These are phyloP conservation scores for Sepiola atlantica DNA, from an alignment of 2,888 invertebrate genomes.

Conservation along the genomic window DNA sequence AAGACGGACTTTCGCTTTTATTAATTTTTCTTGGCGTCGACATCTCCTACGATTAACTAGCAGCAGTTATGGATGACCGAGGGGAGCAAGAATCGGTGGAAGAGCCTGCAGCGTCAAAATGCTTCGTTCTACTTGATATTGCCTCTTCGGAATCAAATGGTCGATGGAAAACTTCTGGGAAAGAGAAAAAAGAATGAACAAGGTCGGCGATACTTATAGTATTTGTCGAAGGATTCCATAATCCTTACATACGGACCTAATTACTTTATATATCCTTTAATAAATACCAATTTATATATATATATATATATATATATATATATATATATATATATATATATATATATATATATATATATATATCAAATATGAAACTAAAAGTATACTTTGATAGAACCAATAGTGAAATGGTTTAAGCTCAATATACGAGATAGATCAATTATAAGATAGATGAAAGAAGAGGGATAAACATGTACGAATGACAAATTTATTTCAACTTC, in stretches of 20 bases:
- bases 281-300: neutral
- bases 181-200: neutral
- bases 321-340: too few species aligned
- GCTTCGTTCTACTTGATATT: neutral
- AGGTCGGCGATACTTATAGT: neutral
- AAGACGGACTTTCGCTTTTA: conserved; percentile 32
- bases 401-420: too few species aligned
- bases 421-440: too few species aligned
- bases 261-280: neutral
- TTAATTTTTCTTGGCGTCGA: conserved; percentile 32
- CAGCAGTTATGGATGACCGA: neutral
- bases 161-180: neutral
- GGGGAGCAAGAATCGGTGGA: neutral
- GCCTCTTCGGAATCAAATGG: neutral
- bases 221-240: neutral
- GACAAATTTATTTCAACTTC: too few species aligned
- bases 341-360: too few species aligned
- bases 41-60: neutral
- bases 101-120: neutral
- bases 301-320: too few species aligned
- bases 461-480: too few species aligned
- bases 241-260: neutral
- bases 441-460: too few species aligned
- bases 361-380: too few species aligned
- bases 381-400: too few species aligned